Evolutionary conservation across 2,888 invertebrate species (phyloP), one percentile per base, ranked within the genome.

Genomic region (Abrostola triplasia): DNA sequence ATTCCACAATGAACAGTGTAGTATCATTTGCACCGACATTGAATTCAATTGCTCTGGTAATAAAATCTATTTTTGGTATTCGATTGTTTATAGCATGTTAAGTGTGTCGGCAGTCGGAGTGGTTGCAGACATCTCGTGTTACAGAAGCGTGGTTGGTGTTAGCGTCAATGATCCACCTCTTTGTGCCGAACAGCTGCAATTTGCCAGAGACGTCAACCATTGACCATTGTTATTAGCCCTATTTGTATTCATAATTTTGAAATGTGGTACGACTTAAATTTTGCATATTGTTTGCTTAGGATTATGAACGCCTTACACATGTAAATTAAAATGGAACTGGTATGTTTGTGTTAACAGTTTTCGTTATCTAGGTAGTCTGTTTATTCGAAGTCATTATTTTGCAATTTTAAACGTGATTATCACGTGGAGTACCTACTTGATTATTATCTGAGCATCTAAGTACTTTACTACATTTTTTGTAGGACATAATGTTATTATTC

Each of bases 1-100:
- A 67, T 66, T 77, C 73, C 77, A 87, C 85, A 87, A 85, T 84
- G 83, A 84, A 82, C 85, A 86, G 85, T 90, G 86, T 85, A 83
- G 70, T 79, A 81, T 79, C 77, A 79, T 78, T 82, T 88, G 83
- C 79, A 86, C 82, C 88, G 85, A 91, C 89, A 92, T 91, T 92
- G 90, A 89, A 90, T 92, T 88, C 89, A 91, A 92, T 88, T 90
- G 89, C 90, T 88, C 76, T 82, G 66, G 88, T 81, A 90, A 91
- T 92, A 92, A 91, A 92, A 88, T 87, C 89, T 92, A 92, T 92
- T 90, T 92, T 89, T 82, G 84, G 87, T 80, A 80, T 88, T 85
- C 82, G 86, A 88, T 90, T 91, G 91, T 91, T 91, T 90, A 89
- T 89, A 87, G 85, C 84, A 83, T 81, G 83, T 79, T 85, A 88